Conservation (phyloP, 2,797 vertebrate species). For the Octomys mimax region DNA sequence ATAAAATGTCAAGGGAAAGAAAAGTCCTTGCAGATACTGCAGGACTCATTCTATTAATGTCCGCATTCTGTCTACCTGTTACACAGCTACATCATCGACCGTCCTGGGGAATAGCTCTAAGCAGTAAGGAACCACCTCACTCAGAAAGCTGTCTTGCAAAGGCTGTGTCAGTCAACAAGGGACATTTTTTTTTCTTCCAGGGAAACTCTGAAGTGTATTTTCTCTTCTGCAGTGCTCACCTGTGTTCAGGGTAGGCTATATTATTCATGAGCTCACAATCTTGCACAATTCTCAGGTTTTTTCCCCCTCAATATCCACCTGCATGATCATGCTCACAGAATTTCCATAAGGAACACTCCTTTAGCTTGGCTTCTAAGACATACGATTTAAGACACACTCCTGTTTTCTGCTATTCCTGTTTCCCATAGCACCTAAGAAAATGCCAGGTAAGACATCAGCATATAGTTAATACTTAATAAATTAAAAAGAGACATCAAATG, state of each 20-base stretch:
- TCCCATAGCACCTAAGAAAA: not conserved
- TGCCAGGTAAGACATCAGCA: not conserved
- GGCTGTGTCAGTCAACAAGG: not conserved
- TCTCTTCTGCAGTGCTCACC: too few relatives aligned
- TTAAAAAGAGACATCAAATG: not conserved
- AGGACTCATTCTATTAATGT: not conserved
- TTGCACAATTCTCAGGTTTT: not conserved
- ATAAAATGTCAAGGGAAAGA: not conserved
- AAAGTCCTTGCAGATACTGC: not conserved
- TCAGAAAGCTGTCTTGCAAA: too few relatives aligned
- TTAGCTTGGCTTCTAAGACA: not conserved
- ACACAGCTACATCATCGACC: too few relatives aligned
- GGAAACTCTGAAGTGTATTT: not conserved
- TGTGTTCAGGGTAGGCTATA: not conserved
- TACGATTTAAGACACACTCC: not conserved
- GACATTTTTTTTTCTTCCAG: fast-evolving
- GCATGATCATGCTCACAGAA: not conserved
- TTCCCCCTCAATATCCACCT: not conserved
- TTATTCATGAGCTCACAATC: not conserved
- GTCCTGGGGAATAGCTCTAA: not conserved
- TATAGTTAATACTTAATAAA: not conserved
- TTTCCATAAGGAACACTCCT: not conserved
- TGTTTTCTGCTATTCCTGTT: not conserved
- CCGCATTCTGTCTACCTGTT: not conserved
- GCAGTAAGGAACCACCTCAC: not conserved